Evolutionary conservation across 1,140 invertebrate species (phyloP).

Genomic region (Prorops nasuta): DNA sequence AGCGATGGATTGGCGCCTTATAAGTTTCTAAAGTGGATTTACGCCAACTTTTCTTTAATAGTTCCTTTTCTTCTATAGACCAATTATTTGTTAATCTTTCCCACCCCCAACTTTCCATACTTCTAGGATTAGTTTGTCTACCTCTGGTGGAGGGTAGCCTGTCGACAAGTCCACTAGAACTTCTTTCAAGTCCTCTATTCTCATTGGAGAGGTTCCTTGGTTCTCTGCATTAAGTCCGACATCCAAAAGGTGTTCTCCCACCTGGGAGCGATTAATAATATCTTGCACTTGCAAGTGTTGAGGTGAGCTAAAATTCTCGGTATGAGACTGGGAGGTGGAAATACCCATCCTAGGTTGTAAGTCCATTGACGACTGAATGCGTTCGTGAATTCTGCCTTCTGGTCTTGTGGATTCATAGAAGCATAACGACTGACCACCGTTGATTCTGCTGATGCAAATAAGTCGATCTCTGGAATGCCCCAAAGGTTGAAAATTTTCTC

Average conservation of each 20-base stretch:
- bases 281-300: constrained; percentile 16
- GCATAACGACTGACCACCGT: background rate
- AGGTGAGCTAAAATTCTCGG: background rate
- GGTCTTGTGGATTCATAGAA: background rate
- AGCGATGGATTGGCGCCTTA: background rate
- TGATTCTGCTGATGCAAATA: background rate
- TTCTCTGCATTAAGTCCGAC: constrained; percentile 34
- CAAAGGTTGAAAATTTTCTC: no score
- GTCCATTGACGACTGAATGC: background rate
- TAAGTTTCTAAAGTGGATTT: background rate
- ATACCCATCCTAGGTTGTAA: background rate
- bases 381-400: background rate
- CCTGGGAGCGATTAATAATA: constrained; percentile 31
- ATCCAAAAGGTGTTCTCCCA: constrained; percentile 44
- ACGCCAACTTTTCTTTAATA: background rate
- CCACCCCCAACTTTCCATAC: constrained; percentile 41
- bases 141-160: constrained; percentile 25
- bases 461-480: background rate
- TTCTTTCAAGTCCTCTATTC: constrained; percentile 19
- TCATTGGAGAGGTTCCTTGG: constrained; percentile 24
- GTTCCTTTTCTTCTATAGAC: background rate
- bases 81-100: constrained; percentile 7
- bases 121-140: constrained; percentile 25
- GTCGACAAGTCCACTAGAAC: constrained; percentile 20
- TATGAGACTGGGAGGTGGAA: background rate